Evolutionary conservation across 2,888 invertebrate species (phyloP), one percentile per base, ranked within the genome.

Genomic region (Philopedon plagiatum): DNA sequence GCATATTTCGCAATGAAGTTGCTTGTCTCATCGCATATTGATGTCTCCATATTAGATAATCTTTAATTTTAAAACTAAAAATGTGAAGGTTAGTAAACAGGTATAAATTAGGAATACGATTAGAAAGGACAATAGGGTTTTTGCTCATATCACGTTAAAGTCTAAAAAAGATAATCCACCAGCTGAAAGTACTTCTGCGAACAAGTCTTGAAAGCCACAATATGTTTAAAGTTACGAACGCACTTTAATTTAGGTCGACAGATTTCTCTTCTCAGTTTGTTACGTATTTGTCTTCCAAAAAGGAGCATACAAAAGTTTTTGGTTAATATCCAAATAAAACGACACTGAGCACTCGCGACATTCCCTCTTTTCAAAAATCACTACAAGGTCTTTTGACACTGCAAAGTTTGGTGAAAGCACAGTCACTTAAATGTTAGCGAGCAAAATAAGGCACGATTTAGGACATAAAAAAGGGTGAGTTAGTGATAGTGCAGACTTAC

Each of bases 401-500:
- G 26, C 19, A 49, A 34, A 49, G 51, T 51, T 51, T 19, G 51
- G 37, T 37, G 34, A 63, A 63, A 51, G 37, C 58, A 41, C 58
- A 21, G 29, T 32, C 61, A 69, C 61, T 69, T 15, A 29, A 46
- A 41, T 18, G 51, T 13, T 41, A 54, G 19, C 29, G 62, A 32
- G 67, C 60, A 63, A 70, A 46, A 49, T 56, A 26, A 64, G 19
- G 71, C 61, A 32, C 39, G 2, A 49, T 44, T 64, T 54, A 26
- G 39, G 15, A 61, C 54, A 29, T 39, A 5, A 19, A 46, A 34
- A 29, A 23, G 37, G 56, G 62, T 32, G n/a, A 23, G 66, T 66
- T 71, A 66, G 66, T 57, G 26, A 19, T 32, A 56, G 26, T 39
- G 34, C n/a, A 26, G 54, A 80, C 81, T 81, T 80, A 81, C 81